phyloP scores from a whole-genome alignment of 2,113 vertebrate genomes.

The Prionailurus bengalensis region DNA sequence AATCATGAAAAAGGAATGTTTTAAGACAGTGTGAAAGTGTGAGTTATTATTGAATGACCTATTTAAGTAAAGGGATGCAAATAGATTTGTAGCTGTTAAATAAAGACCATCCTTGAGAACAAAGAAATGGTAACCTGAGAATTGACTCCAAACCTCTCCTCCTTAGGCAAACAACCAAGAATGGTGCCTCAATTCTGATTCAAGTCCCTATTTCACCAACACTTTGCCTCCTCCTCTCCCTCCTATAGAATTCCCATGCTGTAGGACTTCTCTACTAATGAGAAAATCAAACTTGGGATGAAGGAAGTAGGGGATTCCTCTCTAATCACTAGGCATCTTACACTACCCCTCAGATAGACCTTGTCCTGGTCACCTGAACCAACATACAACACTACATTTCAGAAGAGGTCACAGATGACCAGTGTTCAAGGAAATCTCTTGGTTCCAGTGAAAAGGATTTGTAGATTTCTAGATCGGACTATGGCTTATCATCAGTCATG shows the following conservation, averaged over 20 bases:
- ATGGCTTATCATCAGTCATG: background rate
- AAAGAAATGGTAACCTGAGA: background rate
- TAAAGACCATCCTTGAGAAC: background rate
- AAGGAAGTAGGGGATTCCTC: background rate
- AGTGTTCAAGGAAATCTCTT: background rate
- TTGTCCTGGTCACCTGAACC: background rate
- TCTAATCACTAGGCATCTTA: background rate
- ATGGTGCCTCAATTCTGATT: background rate
- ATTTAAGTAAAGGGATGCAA: background rate
- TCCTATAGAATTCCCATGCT: background rate
- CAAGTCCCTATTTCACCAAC: background rate
- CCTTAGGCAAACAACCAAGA: background rate
- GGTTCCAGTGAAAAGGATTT: background rate
- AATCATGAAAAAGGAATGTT: constrained; percentile 35
- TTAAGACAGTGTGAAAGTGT: background rate
- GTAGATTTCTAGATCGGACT: background rate
- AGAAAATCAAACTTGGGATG: background rate
- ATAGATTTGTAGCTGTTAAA: background rate
- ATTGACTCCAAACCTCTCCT: background rate
- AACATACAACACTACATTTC: background rate
- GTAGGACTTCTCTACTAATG: background rate
- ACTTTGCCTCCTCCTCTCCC: background rate
- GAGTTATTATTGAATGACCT: background rate
- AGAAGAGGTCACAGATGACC: background rate
- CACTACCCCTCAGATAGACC: background rate